Percentiles rank a stretch among this genome's conserved stretches.
phyloP scores from a whole-genome alignment of 2,888 invertebrate species.

The Harpalus rubripes region DNA sequence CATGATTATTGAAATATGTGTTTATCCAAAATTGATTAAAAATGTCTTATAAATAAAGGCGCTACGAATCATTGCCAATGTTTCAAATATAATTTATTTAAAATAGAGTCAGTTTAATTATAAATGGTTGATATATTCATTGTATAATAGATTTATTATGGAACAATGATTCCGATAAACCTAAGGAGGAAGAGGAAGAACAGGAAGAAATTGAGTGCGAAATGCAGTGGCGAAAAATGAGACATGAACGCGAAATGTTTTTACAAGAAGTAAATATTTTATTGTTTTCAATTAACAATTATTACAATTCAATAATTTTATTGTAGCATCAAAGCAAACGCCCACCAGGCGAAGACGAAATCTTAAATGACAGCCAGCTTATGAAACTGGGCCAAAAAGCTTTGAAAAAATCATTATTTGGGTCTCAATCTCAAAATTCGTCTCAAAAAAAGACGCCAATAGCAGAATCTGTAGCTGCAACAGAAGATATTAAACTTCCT shows the following conservation, averaged over 20 bases:
- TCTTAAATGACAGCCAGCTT: slow-evolving; percentile 75
- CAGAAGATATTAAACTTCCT: slow-evolving; percentile 74
- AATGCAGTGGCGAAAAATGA: slow-evolving; percentile 87
- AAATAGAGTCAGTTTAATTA: no score
- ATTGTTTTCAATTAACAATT: slow-evolving; percentile 25
- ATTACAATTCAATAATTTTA: slow-evolving; percentile 22
- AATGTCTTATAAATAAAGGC: no score
- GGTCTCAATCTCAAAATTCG: slow-evolving; percentile 67
- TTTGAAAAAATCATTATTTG: slow-evolving; percentile 69
- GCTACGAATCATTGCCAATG: no score
- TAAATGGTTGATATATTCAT: no score
- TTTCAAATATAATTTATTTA: no score
- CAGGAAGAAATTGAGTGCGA: slow-evolving; percentile 86
- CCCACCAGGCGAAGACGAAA: slow-evolving; percentile 66
- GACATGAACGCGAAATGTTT: slow-evolving; percentile 90
- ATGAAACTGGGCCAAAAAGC: slow-evolving; percentile 78
- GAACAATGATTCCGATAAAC: slow-evolving; percentile 70
- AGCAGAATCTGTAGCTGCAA: slow-evolving; percentile 67
- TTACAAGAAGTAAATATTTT: slow-evolving; percentile 80
- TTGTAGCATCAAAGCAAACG: slow-evolving; percentile 76
- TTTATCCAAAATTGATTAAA: no score
- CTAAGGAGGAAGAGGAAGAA: slow-evolving; percentile 74
- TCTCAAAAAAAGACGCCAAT: slow-evolving; percentile 69
- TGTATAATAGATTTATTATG: slow-evolving; percentile 49
- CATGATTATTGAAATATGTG: no score